A percentile compares a stretch with the other conserved stretches of the same genome.
Conservation (phyloP, 2,888 invertebrate genomes). For the Xylophagus ater region DNA sequence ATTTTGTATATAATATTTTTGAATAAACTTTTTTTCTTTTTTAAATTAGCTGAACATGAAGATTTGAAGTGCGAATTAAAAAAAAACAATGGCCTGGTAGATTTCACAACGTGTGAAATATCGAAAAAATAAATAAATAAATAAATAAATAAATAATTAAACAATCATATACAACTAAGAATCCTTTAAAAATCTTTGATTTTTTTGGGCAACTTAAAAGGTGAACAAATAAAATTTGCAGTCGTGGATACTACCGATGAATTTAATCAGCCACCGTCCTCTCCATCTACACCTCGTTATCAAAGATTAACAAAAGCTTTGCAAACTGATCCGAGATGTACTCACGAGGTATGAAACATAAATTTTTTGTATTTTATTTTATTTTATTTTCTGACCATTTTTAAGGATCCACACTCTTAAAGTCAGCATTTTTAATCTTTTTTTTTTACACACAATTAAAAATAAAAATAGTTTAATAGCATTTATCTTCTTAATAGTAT, state of each 20-base stretch:
- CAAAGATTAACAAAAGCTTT: constrained; percentile 43
- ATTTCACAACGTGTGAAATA: no score
- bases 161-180: no score
- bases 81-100: no score
- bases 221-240: no score
- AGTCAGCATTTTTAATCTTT: not conserved
- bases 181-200: no score
- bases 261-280: constrained; percentile 30
- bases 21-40: no score
- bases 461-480: not conserved
- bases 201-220: no score
- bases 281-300: constrained; percentile 40
- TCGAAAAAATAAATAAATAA: no score
- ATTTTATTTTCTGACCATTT: not conserved
- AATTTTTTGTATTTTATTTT: constrained; percentile 1
- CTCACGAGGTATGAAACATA: constrained; percentile 37
- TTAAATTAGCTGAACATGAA: no score
- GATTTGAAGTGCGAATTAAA: no score
- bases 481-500: not conserved
- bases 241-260: constrained; percentile 39
- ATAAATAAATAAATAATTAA: no score
- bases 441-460: not conserved
- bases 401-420: not conserved
- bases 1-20: no score
- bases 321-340: constrained; percentile 44